phyloP scores from a whole-genome alignment of 2,113 vertebrate genomes.

The Tragulus kanchil region DNA sequence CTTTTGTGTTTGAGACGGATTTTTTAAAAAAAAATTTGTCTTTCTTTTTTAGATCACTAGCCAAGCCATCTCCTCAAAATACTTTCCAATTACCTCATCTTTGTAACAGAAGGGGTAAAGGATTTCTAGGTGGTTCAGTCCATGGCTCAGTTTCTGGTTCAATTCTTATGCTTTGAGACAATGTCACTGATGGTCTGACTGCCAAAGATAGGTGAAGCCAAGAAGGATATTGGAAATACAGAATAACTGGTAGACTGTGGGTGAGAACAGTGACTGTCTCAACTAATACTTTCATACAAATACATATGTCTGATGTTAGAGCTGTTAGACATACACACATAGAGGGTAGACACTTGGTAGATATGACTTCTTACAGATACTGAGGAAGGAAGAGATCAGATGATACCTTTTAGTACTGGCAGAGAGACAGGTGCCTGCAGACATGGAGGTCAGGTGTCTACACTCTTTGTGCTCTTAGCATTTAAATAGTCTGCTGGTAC shows the following conservation, averaged over 20 bases:
- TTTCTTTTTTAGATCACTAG: background rate
- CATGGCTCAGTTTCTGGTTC: background rate
- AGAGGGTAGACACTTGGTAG: background rate
- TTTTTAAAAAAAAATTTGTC: background rate
- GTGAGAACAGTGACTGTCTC: background rate
- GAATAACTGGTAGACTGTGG: background rate
- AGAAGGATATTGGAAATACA: background rate
- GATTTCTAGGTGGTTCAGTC: background rate
- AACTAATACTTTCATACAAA: background rate
- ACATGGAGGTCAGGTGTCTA: too few species aligned
- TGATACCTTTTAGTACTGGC: background rate
- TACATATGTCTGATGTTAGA: background rate
- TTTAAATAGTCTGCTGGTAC: background rate
- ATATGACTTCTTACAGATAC: background rate
- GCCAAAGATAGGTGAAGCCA: background rate
- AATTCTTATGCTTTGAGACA: background rate
- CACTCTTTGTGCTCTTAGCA: background rate
- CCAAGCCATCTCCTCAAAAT: background rate
- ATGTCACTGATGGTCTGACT: background rate
- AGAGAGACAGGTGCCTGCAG: background rate
- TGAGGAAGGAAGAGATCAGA: background rate
- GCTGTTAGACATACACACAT: background rate
- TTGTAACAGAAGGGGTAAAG: background rate
- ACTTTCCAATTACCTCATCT: background rate
- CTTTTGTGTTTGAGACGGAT: slow-evolving; percentile 11